Evolutionary conservation across 1,140 invertebrate species (phyloP).

Genomic region (Belonocnema kinseyi): DNA sequence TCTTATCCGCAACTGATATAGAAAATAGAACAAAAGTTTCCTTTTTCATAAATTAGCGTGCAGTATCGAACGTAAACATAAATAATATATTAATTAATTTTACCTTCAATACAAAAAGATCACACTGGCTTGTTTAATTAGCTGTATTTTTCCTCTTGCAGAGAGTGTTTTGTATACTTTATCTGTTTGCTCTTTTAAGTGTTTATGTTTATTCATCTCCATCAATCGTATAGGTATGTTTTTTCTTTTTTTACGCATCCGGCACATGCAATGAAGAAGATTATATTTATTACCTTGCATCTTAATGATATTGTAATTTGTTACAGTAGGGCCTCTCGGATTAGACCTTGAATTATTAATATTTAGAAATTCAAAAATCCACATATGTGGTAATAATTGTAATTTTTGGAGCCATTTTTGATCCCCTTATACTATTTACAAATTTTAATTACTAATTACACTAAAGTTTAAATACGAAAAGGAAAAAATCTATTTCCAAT

Average conservation of each 20-base stretch:
- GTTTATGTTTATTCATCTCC: conserved; percentile 13
- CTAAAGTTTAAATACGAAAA: too few relatives aligned
- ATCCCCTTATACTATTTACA: too few relatives aligned
- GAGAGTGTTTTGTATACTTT: not conserved
- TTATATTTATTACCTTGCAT: conserved; percentile 12
- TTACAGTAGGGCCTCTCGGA: not conserved
- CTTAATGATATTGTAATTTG: not conserved
- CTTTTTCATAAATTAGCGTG: not conserved
- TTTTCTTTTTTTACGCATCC: not conserved
- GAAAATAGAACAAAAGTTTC: too few relatives aligned
- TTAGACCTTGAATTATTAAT: too few relatives aligned
- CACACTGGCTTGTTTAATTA: not conserved
- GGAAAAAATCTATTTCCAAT: too few relatives aligned
- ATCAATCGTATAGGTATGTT: not conserved
- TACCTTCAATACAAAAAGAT: not conserved
- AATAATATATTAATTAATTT: not conserved
- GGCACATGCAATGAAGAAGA: not conserved
- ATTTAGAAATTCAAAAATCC: too few relatives aligned
- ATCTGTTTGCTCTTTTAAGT: not conserved
- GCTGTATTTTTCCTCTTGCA: not conserved
- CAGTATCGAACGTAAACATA: not conserved
- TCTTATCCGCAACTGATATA: too few relatives aligned
- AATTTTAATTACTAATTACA: too few relatives aligned
- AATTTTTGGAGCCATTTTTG: too few relatives aligned
- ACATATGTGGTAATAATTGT: too few relatives aligned